Evolutionary conservation across 1,140 invertebrate genomes (phyloP), one percentile per base, ranked within the genome.

Genomic region (Calliphora vicina): DNA sequence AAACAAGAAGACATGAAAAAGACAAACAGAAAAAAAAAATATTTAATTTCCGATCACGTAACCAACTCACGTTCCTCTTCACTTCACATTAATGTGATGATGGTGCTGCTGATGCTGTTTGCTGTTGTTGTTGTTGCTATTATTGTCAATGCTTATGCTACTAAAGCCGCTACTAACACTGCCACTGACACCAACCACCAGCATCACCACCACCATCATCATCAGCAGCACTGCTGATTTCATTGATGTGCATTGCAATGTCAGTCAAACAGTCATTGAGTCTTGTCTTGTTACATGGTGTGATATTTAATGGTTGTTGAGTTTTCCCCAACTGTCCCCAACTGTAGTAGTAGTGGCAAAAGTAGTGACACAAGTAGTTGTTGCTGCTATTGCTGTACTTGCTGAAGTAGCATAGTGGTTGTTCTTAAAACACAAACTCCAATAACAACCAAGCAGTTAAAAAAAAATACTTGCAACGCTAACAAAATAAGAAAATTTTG

Each of bases 1-100:
- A 13, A 17, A n/a, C 17, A 61, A 57, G 50, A 57, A 57, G 3
- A 17, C 15, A 17, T 15, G 50, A 3, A 57, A 57, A 57, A n/a
- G 6, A 61, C 6, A n/a, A n/a, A n/a, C n/a, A n/a, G 13, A 17
- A 61, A 61, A 61, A 23, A 23, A 67, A 67, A 67, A 67, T 67
- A 67, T 67, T 67, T 67, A 67, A 67, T 67, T 67, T 67, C 61
- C 20, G 61, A 67, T 67, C 61, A 67, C 61, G 61, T 67, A 67
- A 67, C 61, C 61, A 67, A 67, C 61, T 67, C 61, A 67, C 61
- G 61, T 67, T 67, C 61, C 61, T 67, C 61, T 67, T 67, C 61
- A 67, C 61, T 67, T 67, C 61, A 67, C 61, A 25, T 67, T 67
- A 67, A 67, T 67, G 61, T 67, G 61, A 25, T 67, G 61, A 67